Conservation (phyloP, 2,113 vertebrate genomes). For the Phylloscopus trochiloides region DNA sequence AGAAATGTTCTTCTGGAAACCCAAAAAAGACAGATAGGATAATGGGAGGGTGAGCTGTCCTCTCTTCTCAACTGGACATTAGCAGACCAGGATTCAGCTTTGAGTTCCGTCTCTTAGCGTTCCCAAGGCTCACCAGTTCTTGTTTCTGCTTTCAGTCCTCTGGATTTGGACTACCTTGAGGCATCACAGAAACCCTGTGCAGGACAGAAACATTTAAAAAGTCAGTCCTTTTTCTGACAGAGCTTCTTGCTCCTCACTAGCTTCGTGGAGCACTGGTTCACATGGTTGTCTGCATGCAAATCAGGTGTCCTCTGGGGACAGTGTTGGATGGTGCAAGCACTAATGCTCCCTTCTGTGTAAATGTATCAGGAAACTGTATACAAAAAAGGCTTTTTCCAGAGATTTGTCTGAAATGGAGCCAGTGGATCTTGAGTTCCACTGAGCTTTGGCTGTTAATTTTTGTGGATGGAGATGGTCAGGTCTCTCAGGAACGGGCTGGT, state of each 20-base stretch:
- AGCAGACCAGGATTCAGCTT: not conserved
- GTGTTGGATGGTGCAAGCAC: not conserved
- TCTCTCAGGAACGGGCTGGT: not conserved
- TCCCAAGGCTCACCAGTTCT: not conserved
- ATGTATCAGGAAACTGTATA: not conserved
- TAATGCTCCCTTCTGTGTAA: not conserved
- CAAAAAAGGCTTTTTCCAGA: not conserved
- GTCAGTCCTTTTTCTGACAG: not conserved
- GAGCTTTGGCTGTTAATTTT: not conserved
- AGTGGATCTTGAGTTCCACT: not conserved
- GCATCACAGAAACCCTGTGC: not conserved
- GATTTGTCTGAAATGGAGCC: not conserved
- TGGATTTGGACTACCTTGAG: not conserved
- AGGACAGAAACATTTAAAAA: not conserved
- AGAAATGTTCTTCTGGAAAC: not conserved
- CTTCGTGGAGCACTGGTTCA: not conserved
- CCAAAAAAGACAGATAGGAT: not conserved
- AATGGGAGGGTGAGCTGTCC: not conserved
- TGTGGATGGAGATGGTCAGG: not conserved
- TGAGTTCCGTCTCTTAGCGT: not conserved
- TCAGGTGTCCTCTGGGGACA: not conserved
- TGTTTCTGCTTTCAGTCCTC: not conserved
- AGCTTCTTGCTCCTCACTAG: not conserved
- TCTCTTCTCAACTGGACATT: not conserved
- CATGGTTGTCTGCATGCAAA: accelerated